Base-by-base conservation (phyloP, 2,797 vertebrate genomes). In the Poeciliopsis presidionis region DNA sequence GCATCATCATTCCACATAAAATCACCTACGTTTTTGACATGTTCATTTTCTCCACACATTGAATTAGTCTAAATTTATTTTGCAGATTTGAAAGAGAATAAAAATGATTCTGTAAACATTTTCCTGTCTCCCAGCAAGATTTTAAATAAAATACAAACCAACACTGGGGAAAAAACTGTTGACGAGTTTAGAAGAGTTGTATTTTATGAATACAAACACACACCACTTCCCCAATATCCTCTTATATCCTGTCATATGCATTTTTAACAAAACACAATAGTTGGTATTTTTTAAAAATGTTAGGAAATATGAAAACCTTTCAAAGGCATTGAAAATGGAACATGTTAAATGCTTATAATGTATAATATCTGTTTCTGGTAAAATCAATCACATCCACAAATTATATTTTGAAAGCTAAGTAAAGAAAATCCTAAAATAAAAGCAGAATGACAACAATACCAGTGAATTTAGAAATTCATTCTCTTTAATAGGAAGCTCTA, bases 401-500 rank as follows among this genome's bases (percentile, higher is more conserved):
- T 57, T 30, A 20, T 72, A n/a, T 36, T 76, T 51, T 30, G 33
- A 20, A n/a, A 71, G 33, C 7, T 13, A 22, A 25, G 30, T 5
- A 8, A 41, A 41, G 18, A 63, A 2, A 59, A 80, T 5, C 1
- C 33, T 8, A 30, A 39, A 45, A 57, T 25, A 45, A 5, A 25
- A 59, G 9, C 65, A 75, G 36, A 12, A 72, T 5, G 49, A 75
- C 18, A 25, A 76, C 46, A 80, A 77, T 72, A 61, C 1, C 33
- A 47, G 45, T 0, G 30, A 63, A 76, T 2, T 9, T 28, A 45
- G 12, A 74, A 5, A 75, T 22, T 12, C 0, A 0, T 14, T 1
- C 5, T 43, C 18, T 86, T 83, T 87, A 86, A 81, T 82, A 33
- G 74, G 51, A 77, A 53, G 53, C 47, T 72, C 9, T 33, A 1